Evolutionary conservation across 2,113 vertebrate species (phyloP), one percentile per base, ranked within the genome.

Genomic region (Corvus cornix): DNA sequence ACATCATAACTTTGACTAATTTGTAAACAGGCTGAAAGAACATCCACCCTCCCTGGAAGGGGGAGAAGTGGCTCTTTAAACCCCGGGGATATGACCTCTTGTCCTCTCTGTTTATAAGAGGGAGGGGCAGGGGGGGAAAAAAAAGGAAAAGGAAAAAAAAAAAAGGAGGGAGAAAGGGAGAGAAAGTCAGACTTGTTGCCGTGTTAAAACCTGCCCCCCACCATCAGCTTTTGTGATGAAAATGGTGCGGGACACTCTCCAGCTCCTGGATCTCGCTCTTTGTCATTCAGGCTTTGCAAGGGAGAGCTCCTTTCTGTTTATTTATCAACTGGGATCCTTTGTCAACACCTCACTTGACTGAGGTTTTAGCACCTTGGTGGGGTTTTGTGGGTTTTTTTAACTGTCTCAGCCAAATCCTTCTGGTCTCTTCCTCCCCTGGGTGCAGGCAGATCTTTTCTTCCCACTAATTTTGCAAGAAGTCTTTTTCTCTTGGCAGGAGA

Each of bases 21-120:
- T 97, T 94, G 96, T 96, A 96, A 96, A 95, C 95, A 92, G 94
- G 72, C 91, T 93, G 94, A 77, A 59, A 95, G 96, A n/a, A 96
- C 75, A 86, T 82, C 93, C 92, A 90, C 68, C 89, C 83, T 94
- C 91, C 70, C 77, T 73, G 48, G 58, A 63, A 94, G 87, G 79
- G 63, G 89, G 63, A 95, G 70, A 92, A 84, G 59, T 77, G 91
- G 88, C 91, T 97, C 74, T 89, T 84, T 26, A 95, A 80, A 86
- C 91, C 96, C 96, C 27, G 91, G 96, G 97, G 96, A 96, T 91
- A 62, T 96, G 97, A 98, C 97, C 97, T 96, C 92, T 95, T 97
- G 97, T 96, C 96, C 96, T 96, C 87, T 93, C 35, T 95, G 96
- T 92, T 96, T 95, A 76, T 87, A 93, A 76, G 67, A 90, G 56